phyloP scores from a whole-genome alignment of 2,888 invertebrate species.

The Pemphredon lugubris region DNA sequence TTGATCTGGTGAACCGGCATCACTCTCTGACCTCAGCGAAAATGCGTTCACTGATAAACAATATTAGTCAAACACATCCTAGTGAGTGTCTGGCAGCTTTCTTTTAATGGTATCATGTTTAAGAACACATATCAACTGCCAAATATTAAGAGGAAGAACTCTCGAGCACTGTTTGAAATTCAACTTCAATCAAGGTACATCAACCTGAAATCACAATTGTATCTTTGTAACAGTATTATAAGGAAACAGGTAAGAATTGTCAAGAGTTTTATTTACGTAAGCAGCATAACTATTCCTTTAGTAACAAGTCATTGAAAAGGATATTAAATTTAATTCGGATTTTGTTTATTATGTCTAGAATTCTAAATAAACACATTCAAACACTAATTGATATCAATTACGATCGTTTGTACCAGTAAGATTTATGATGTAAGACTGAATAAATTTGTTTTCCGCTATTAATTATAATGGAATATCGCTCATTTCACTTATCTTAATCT shows the following conservation, averaged over 20 bases:
- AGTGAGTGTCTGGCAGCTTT: slow-evolving; percentile 33
- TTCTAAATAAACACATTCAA: slow-evolving; percentile 13
- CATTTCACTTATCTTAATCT: slow-evolving; percentile 1
- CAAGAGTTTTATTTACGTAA: background rate
- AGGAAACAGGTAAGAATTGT: background rate
- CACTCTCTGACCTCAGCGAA: slow-evolving; percentile 61
- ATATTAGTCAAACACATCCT: slow-evolving; percentile 55
- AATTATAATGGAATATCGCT: slow-evolving; percentile 1
- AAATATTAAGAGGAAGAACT: slow-evolving; percentile 19
- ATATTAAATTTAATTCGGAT: too few relatives aligned
- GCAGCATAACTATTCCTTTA: too few relatives aligned
- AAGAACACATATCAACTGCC: slow-evolving; percentile 25
- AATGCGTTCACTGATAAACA: slow-evolving; percentile 52
- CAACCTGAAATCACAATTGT: slow-evolving; percentile 53
- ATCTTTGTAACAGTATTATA: slow-evolving; percentile 13
- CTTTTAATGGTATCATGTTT: slow-evolving; percentile 45
- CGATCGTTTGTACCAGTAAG: slow-evolving; percentile 5
- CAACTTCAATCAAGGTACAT: slow-evolving; percentile 28
- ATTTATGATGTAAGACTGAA: slow-evolving; percentile 4
- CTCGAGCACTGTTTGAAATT: slow-evolving; percentile 23
- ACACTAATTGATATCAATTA: slow-evolving; percentile 21
- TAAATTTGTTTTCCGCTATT: slow-evolving; percentile 3
- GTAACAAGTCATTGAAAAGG: too few relatives aligned
- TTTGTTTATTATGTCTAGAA: too few relatives aligned
- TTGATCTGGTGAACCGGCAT: slow-evolving; percentile 79